Evolutionary conservation across 53 echinoderm and acorn worm genomes (phyloP).

Genomic region (Paracentrotus lividus): DNA sequence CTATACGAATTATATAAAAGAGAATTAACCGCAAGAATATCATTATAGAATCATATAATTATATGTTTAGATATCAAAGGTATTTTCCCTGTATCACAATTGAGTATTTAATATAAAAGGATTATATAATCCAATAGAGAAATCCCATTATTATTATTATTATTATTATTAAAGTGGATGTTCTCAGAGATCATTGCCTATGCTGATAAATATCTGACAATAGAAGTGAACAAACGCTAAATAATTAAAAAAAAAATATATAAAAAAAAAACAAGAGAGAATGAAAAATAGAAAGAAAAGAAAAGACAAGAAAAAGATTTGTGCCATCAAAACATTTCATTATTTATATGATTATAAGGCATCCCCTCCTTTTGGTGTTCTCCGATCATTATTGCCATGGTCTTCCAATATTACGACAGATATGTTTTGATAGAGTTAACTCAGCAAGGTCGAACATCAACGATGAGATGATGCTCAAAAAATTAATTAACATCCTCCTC

Average conservation of each 20-base stretch:
- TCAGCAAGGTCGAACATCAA: conserved; percentile 15
- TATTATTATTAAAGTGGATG: no score
- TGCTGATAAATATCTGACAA: no score
- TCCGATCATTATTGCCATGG: neutral
- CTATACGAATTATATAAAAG: no score
- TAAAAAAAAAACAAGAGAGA: neutral
- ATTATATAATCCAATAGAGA: no score
- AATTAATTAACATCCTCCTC: conserved; percentile 37
- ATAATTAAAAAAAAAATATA: neutral
- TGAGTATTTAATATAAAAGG: no score
- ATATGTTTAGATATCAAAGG: no score
- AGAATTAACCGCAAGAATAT: no score
- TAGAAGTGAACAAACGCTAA: no score
- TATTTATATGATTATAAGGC: neutral
- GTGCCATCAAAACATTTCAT: neutral
- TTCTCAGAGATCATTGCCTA: no score
- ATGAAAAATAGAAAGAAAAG: neutral
- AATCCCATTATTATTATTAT: no score
- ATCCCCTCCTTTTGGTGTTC: neutral
- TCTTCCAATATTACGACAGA: neutral
- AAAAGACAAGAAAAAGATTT: neutral
- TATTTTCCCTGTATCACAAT: no score
- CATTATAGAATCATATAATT: no score
- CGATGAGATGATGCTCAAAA: neutral
- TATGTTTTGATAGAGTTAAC: conserved; percentile 37